Percentiles rank a stretch among this genome's conserved stretches.
These are phyloP conservation scores for Fukomys damarensis DNA, from an alignment of 2,113 vertebrate genomes.

Conservation along the genomic window DNA sequence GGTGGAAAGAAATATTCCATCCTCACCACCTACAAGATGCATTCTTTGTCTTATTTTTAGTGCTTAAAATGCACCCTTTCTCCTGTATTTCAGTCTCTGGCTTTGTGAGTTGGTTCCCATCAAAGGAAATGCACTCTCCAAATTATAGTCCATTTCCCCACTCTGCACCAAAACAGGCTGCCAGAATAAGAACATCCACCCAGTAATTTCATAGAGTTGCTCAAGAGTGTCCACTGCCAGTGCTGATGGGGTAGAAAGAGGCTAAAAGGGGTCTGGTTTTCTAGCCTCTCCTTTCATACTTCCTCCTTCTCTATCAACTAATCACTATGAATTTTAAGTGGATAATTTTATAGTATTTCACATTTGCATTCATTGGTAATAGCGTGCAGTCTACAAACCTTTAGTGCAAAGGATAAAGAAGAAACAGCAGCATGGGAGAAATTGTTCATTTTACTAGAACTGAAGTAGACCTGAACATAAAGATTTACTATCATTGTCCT, in stretches of 20 bases:
- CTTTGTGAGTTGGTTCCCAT: constrained; percentile 61
- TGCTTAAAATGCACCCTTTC: constrained; percentile 62
- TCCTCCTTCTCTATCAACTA: background rate
- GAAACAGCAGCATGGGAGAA: constrained; percentile 56
- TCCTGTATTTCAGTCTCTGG: constrained; percentile 65
- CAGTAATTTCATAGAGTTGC: constrained; percentile 78
- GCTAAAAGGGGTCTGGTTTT: background rate
- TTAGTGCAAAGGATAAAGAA: constrained; percentile 48
- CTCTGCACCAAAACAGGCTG: constrained; percentile 73
- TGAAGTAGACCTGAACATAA: constrained; percentile 74
- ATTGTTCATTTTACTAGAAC: constrained; percentile 57
- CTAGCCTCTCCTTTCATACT: background rate
- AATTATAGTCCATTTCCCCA: constrained; percentile 83
- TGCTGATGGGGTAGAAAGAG: background rate
- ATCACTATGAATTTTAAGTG: constrained; percentile 34
- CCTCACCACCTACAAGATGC: constrained; percentile 32
- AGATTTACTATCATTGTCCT: constrained; percentile 54
- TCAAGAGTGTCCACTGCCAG: background rate
- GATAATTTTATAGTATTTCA: constrained; percentile 51
- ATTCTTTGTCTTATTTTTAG: constrained; percentile 67
- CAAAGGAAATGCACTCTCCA: constrained; percentile 72
- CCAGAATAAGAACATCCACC: constrained; percentile 77
- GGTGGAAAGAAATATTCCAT: background rate
- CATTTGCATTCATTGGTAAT: constrained; percentile 8
- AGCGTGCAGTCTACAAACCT: constrained; percentile 38